phyloP scores from a whole-genome alignment of 2,888 invertebrate genomes.

The Parnassius mnemosyne region DNA sequence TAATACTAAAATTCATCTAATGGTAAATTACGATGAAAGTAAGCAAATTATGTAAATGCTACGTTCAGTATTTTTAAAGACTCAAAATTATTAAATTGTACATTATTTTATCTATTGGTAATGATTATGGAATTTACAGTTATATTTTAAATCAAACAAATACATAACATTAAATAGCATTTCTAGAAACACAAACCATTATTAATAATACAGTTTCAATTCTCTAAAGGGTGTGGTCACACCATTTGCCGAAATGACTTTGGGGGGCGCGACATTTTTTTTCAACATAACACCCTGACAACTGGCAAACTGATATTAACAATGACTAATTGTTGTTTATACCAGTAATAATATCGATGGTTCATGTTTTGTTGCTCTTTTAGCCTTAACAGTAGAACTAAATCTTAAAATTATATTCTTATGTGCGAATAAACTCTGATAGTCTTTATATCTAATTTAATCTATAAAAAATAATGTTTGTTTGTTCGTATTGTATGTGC shows the following conservation, averaged over 20 bases:
- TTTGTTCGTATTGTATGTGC: no score
- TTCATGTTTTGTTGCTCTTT: slow-evolving; percentile 16
- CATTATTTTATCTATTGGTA: not conserved
- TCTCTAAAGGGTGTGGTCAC: slow-evolving; percentile 36
- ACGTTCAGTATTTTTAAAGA: no score
- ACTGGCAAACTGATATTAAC: slow-evolving; percentile 32
- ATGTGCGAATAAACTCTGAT: no score
- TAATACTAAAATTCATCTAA: no score
- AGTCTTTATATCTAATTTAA: no score
- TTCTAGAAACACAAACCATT: slow-evolving; percentile 14
- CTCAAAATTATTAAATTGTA: no score
- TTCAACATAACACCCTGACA: slow-evolving; percentile 17
- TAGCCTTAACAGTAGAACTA: not conserved
- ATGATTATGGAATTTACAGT: not conserved
- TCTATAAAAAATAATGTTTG: no score
- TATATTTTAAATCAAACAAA: not conserved
- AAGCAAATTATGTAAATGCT: no score
- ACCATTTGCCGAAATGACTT: slow-evolving; percentile 36
- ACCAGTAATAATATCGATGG: slow-evolving; percentile 21
- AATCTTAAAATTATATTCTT: no score
- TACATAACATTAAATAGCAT: slow-evolving; percentile 1
- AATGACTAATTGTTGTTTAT: slow-evolving; percentile 34
- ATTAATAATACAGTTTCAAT: slow-evolving; percentile 24
- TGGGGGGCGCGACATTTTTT: slow-evolving; percentile 37
- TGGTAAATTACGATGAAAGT: no score